Percentiles rank a stretch among this genome's conserved stretches.
Evolutionary conservation across 2,888 invertebrate species (phyloP).

Genomic region (Drosophila rubida): DNA sequence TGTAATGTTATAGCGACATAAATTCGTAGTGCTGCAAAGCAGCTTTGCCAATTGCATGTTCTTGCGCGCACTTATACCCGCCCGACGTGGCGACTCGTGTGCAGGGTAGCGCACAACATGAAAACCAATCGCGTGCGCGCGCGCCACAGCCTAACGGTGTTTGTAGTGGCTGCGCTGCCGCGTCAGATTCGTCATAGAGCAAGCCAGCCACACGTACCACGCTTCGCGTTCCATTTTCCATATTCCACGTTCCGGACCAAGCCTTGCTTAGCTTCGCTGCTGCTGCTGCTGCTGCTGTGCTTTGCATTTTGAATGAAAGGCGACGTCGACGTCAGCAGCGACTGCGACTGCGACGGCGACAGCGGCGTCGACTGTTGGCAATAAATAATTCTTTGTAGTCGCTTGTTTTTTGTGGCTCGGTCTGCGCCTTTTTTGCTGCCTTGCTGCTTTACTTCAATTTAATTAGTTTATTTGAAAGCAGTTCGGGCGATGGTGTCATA

Average conservation of each 20-base stretch:
- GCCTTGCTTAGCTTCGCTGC: slow-evolving; percentile 41
- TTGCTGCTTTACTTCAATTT: slow-evolving; percentile 70
- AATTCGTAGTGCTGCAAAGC: too few species aligned
- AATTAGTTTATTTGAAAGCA: slow-evolving; percentile 80
- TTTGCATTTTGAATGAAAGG: slow-evolving; percentile 60
- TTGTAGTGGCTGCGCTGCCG: slow-evolving; percentile 65
- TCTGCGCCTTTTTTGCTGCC: slow-evolving; percentile 32
- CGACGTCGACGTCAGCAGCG: slow-evolving; percentile 20
- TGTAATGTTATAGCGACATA: too few species aligned
- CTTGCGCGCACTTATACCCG: too few species aligned
- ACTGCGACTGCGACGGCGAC: neutral
- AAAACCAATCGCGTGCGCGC: slow-evolving; percentile 71
- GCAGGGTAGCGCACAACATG: slow-evolving; percentile 51
- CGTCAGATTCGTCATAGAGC: slow-evolving; percentile 58
- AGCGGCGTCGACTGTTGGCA: slow-evolving; percentile 56
- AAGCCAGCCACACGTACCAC: slow-evolving; percentile 14
- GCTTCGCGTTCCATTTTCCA: slow-evolving; percentile 35
- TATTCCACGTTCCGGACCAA: slow-evolving; percentile 54
- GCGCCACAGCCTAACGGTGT: slow-evolving; percentile 69
- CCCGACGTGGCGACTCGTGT: too few species aligned
- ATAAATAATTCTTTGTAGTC: slow-evolving; percentile 73
- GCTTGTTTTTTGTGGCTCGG: slow-evolving; percentile 32
- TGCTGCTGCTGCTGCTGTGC: slow-evolving; percentile 13
- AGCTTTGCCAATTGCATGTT: too few species aligned
- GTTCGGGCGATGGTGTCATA: slow-evolving; percentile 79